Conservation (phyloP, 1,140 invertebrate species). For the Thaumatotibia leucotreta region DNA sequence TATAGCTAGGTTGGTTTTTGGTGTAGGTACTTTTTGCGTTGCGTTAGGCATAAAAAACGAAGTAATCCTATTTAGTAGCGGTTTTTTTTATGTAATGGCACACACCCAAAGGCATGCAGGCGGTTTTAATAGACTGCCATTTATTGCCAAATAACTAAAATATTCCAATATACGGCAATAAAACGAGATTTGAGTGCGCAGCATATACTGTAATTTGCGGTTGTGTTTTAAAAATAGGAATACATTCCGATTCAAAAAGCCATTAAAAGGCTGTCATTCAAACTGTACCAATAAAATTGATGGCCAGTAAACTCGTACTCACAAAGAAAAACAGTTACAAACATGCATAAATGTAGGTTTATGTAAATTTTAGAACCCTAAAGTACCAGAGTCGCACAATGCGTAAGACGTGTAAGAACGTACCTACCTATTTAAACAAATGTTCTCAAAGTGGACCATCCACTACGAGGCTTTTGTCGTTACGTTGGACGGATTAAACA, state of each 20-base stretch:
- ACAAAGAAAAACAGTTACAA: neutral
- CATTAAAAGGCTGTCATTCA: neutral
- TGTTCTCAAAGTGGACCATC: slow-evolving; percentile 18
- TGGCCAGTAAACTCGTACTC: neutral
- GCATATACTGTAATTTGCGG: no score
- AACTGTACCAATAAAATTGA: neutral
- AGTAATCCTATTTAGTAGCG: neutral
- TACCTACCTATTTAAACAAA: slow-evolving; percentile 29
- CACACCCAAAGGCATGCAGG: neutral
- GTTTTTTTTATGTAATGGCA: neutral
- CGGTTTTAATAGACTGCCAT: no score
- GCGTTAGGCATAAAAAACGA: neutral
- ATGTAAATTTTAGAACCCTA: neutral
- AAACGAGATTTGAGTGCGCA: no score
- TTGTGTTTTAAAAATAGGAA: no score
- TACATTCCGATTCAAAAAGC: no score
- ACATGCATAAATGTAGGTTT: neutral
- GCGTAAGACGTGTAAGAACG: no score
- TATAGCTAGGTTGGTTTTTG: neutral
- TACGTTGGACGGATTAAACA: neutral
- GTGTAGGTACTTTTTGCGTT: neutral
- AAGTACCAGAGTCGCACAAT: slow-evolving; percentile 29
- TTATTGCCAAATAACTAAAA: no score
- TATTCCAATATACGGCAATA: no score
- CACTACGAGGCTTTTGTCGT: slow-evolving; percentile 11